A percentile compares a stretch with the other conserved stretches of the same genome.
Evolutionary conservation across 2,888 invertebrate genomes (phyloP).

Genomic region (Bombyx huttoni): DNA sequence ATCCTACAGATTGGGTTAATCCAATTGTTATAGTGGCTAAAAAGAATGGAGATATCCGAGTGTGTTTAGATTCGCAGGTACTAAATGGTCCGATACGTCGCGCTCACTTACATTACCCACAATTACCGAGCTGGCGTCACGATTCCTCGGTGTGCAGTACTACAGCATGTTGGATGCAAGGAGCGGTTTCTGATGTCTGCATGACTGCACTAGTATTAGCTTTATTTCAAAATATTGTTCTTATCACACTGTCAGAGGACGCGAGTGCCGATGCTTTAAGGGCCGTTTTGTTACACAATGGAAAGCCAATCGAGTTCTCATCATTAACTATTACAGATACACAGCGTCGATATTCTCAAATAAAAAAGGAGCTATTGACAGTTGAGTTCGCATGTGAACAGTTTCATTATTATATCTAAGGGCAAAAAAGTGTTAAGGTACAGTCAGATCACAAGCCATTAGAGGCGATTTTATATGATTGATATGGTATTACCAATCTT

Average conservation of each 20-base stretch:
- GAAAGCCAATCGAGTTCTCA: neutral
- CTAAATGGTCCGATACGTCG: no score
- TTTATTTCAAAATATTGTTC: neutral
- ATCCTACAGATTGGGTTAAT: no score
- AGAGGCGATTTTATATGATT: conserved; percentile 5
- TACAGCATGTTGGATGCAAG: no score
- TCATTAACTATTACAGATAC: neutral
- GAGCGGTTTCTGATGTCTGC: no score
- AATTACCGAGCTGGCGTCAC: no score
- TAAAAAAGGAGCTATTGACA: conserved; percentile 12
- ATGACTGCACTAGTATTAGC: neutral
- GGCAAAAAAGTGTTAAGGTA: conserved; percentile 9
- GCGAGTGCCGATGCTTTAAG: neutral
- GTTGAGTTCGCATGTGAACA: conserved; percentile 9
- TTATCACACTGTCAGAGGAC: neutral
- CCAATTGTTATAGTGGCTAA: no score
- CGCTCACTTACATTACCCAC: no score
- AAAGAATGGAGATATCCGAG: no score
- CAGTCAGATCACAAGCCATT: conserved; percentile 24
- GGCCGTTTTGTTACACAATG: neutral
- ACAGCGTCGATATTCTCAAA: conserved; percentile 4
- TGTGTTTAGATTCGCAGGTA: no score
- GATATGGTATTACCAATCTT: conserved; percentile 3
- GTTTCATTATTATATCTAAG: no score
- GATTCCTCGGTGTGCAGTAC: no score